Percentiles rank a stretch among this genome's conserved stretches.
These are phyloP conservation scores for Numenius phaeopus DNA, from an alignment of 2,797 vertebrate genomes.

Conservation along the genomic window DNA sequence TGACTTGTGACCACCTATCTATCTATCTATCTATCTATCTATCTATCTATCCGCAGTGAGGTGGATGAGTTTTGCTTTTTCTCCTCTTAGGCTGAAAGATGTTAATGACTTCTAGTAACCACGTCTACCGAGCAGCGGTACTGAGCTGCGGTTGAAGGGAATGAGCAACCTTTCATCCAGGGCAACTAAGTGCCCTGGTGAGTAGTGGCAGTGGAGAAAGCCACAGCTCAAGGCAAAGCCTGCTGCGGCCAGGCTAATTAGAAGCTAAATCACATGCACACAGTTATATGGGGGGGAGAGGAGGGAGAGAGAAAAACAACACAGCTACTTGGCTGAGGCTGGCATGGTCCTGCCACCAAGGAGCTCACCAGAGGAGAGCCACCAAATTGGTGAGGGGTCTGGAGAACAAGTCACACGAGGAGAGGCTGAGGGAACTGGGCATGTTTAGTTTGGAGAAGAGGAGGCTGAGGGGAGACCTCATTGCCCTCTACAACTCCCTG, in stretches of 20 bases:
- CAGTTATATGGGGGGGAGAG: fast-evolving
- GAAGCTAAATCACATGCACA: neutral
- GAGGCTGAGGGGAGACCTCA: too few species aligned
- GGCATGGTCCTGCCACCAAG: neutral
- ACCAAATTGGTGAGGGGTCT: too few species aligned
- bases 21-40: neutral
- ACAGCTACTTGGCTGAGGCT: neutral
- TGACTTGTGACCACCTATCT: neutral
- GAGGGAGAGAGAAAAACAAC: neutral
- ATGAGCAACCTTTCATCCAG: fast-evolving
- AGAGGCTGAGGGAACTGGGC: too few species aligned
- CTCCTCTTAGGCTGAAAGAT: neutral
- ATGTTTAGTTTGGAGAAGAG: too few species aligned
- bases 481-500: too few species aligned
- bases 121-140: neutral
- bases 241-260: neutral
- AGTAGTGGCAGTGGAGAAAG: neutral
- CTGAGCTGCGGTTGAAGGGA: neutral
- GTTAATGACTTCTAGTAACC: neutral
- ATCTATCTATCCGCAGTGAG: neutral
- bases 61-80: neutral
- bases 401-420: too few species aligned
- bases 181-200: neutral
- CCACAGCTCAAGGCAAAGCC: neutral
- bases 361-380: too few species aligned